Evolutionary conservation across 1,140 invertebrate species (phyloP), one percentile per base, ranked within the genome.

Genomic region (Rhagoletis zephyria): DNA sequence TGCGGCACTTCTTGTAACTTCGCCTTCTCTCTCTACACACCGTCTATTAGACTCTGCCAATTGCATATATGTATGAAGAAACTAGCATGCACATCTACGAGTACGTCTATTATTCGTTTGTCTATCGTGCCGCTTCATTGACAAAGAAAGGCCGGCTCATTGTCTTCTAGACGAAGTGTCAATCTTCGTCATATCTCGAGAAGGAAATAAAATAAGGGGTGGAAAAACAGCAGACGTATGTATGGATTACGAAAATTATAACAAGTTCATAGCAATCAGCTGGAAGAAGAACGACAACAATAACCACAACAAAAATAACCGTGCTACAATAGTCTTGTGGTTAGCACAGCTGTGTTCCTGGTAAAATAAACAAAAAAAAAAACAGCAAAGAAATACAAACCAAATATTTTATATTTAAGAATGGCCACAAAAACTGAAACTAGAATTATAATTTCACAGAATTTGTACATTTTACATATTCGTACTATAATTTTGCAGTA

Each of bases 131-230:
- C 74, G n/a, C 74, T 56, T 81, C 48, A 81, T 56, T 81, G 74
- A 81, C 45, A 81, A 81, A 81, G 48, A 81, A 81, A 81, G 48
- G 45, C 74, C 74, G 74, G 48, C 48, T 56, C 45, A 81, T 81
- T n/a, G 48, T 56, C 51, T 81, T 56, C 51, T 56, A 56, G 48
- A 45, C 74, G 48, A 81, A 81, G n/a, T 51, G 74, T 56, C 45
- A 81, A 81, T 56, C 74, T 81, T 56, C 74, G 74, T 56, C 45
- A 74, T 19, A 56, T 59, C 42, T 40, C 16, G 16, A 16, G 45
- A 48, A 70, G 5, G 40, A 70, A 14, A 16, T 10, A 48, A 70
- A 45, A 74, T 30, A 30, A 30, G 30, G 30, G 30, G 30, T 30
- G 30, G 30, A 74, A 74, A 77, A 51, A 56, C 1, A 77, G 56